Percentiles rank a stretch among this genome's conserved stretches.
Conservation (phyloP, 2,113 vertebrate genomes). For the Oryzias javanicus region DNA sequence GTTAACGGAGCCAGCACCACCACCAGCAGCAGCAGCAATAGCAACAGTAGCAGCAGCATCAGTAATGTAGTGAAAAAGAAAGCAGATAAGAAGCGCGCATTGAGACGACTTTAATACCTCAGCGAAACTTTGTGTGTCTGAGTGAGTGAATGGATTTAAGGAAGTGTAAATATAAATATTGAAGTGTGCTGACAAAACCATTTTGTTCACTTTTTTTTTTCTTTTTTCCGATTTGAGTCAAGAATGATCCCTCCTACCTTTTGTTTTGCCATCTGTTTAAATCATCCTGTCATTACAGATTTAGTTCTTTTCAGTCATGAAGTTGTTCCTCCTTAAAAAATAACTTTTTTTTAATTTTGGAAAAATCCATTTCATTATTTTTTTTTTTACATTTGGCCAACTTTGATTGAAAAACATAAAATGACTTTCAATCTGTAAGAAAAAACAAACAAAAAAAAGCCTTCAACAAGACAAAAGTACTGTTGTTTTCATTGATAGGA, state of each 20-base stretch:
- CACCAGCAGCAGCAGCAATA: conserved; percentile 64
- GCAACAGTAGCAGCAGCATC: conserved; percentile 63
- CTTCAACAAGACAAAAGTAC: conserved; percentile 6
- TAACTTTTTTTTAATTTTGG: conserved; percentile 1
- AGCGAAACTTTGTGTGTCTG: conserved; percentile 29
- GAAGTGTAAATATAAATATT: conserved; percentile 73
- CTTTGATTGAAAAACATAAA: conserved; percentile 27
- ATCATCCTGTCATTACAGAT: conserved; percentile 30
- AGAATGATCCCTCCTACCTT: conserved; percentile 56
- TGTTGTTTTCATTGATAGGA: conserved; percentile 24
- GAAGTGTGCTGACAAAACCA: conserved; percentile 64
- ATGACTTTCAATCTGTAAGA: conserved; percentile 31
- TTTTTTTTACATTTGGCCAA: conserved; percentile 15
- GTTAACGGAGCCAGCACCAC: conserved; percentile 63
- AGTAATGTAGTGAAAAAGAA: conserved; percentile 88
- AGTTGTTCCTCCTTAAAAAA: conserved; percentile 20
- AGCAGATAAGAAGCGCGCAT: conserved; percentile 89
- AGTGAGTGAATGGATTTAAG: conserved; percentile 19
- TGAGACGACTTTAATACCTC: conserved; percentile 85
- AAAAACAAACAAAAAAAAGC: conserved; percentile 12
- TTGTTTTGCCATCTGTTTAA: conserved; percentile 31
- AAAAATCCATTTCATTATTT: conserved; percentile 27
- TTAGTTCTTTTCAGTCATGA: conserved; percentile 42
- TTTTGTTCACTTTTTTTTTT: conserved; percentile 44
- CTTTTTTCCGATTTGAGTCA: conserved; percentile 41